Conservation (phyloP, 2,113 vertebrate species). For the Myotis yumanensis region DNA sequence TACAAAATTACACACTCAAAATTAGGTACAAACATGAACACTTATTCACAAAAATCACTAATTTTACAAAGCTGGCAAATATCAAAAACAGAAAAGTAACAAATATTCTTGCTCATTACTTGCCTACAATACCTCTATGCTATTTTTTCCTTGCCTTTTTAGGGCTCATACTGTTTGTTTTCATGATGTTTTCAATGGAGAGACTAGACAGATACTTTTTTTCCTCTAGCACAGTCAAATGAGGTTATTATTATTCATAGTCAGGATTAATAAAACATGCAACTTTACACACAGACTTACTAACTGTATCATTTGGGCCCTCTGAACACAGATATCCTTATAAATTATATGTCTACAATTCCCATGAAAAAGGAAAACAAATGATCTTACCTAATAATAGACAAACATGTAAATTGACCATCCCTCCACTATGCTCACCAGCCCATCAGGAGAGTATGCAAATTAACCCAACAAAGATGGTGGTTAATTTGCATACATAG, state of each 20-base stretch:
- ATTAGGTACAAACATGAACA: background rate
- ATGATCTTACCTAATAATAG: too few relatives aligned
- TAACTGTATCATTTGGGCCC: background rate
- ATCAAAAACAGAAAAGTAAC: background rate
- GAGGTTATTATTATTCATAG: background rate
- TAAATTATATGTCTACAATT: background rate
- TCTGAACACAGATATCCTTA: background rate
- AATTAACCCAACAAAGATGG: too few relatives aligned
- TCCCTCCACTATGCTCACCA: too few relatives aligned
- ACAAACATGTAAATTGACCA: too few relatives aligned
- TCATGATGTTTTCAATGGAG: background rate
- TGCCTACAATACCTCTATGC: background rate
- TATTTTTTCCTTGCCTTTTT: background rate
- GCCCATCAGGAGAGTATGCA: too few relatives aligned
- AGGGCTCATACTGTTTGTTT: background rate
- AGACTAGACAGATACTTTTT: conserved; percentile 4
- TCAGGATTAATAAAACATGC: background rate
- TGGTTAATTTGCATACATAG: too few relatives aligned
- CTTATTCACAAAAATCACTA: background rate
- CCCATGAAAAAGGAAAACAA: background rate
- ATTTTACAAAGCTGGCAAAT: conserved; percentile 29
- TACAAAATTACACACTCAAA: background rate
- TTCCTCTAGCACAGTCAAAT: background rate
- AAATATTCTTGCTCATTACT: background rate
- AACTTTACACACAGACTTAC: background rate